A percentile compares a stretch with the other conserved stretches of the same genome.
Conservation (phyloP, 2,797 vertebrate species). For the Cichlasoma orientale region DNA sequence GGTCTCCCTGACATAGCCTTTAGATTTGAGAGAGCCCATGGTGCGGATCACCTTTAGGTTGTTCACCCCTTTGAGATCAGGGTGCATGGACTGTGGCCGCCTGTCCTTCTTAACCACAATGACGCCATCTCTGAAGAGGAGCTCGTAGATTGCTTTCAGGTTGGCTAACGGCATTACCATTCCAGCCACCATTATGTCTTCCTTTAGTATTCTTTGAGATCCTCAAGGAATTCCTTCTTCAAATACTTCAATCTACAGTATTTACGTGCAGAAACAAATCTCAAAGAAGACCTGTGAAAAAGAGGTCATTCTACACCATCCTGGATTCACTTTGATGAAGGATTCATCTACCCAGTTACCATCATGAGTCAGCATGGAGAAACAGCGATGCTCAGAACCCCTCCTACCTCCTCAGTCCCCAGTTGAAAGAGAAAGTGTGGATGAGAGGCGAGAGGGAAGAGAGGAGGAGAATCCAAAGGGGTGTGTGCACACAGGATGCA, state of each 20-base stretch:
- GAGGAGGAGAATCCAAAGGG: conserved; percentile 42
- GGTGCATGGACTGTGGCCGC: conserved; percentile 83
- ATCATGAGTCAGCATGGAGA: conserved; percentile 35
- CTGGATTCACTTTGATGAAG: conserved; percentile 15
- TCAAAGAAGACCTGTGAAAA: background rate
- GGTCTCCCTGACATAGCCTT: conserved; percentile 84
- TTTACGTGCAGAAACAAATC: background rate
- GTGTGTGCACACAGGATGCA: conserved; percentile 41
- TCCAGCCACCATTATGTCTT: conserved; percentile 86
- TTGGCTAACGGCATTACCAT: conserved; percentile 88
- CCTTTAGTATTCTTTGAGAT: background rate
- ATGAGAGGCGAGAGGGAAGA: conserved; percentile 20
- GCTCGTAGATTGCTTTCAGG: conserved; percentile 86
- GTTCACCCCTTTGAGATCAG: conserved; percentile 81
- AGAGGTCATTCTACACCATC: background rate
- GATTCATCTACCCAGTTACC: conserved; percentile 14
- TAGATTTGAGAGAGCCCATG: conserved; percentile 85
- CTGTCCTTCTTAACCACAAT: conserved; percentile 88
- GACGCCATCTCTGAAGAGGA: conserved; percentile 87
- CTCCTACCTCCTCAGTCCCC: conserved; percentile 55
- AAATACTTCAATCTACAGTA: background rate
- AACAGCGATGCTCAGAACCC: conserved; percentile 40
- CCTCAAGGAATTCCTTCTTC: background rate
- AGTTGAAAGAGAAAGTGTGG: conserved; percentile 44
- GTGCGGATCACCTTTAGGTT: conserved; percentile 85